Base-by-base conservation (phyloP, 2,113 vertebrate species). In the Pterocles burchelli region DNA sequence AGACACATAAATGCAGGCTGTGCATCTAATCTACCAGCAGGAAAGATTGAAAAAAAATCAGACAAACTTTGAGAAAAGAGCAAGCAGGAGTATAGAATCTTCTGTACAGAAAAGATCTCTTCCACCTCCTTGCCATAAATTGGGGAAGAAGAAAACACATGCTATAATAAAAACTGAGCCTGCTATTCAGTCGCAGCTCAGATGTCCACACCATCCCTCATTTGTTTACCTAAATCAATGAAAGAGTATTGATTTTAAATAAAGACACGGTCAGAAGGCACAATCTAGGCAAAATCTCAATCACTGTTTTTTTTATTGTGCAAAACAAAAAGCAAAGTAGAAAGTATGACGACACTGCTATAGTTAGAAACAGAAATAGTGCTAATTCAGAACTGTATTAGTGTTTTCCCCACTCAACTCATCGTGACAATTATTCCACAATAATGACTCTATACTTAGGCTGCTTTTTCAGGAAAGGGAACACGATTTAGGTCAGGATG, bases 281-380 rank as follows among this genome's bases (percentile, higher is more conserved):
- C 75, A 90, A 29, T 65, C 61, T 55, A 87, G 76, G 73, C 6
- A 86, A 85, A 66, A 58, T 17, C 73, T 16, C 36, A 66, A 25
- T 20, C 10, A 55, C n/a, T 17, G 6, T 1, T 1, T 4, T 46
- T 57, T 65, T 6, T 17, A 57, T n/a, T 54, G n/a, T 11, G 22
- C 19, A 58, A 67, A 90, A 80, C 31, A 77, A 73, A 89, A 91
- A 78, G 21, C 21, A 62, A 74, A 86, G 24, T 16, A 82, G 76
- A 92, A 95, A 51, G 62, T 25, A 76, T n/a, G 62, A 79, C 5
- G 62, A 48, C 80, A 65, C 25, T 76, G 70, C 52, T 91, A 24
- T 10, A 89, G 92, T 24, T 89, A 79, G 75, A 96, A 90, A 95
- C 29, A 62, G 85, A 96, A 90, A 82, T 36, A 65, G 12, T 85